phyloP scores from a whole-genome alignment of 2,888 invertebrate species.

The Dendrolimus pini region DNA sequence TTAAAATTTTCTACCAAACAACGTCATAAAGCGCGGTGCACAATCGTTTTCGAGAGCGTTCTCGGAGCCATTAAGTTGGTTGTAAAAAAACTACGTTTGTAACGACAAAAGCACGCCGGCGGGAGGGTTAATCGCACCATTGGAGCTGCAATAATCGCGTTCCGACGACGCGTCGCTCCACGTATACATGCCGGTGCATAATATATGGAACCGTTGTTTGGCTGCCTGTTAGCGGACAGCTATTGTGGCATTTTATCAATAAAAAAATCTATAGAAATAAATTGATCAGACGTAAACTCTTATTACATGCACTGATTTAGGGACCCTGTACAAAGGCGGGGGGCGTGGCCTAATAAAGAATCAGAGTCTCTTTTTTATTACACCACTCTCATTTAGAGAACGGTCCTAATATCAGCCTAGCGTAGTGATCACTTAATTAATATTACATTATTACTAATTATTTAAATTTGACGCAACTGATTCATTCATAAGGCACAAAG shows the following conservation, averaged over 20 bases:
- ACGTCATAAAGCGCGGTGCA: slow-evolving; percentile 3
- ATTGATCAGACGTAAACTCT: too few species aligned
- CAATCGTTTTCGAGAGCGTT: slow-evolving; percentile 17
- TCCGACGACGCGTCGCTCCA: slow-evolving; percentile 22
- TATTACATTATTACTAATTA: too few species aligned
- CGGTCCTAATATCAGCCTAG: too few species aligned
- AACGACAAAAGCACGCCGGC: slow-evolving; percentile 33
- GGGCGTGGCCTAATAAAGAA: too few species aligned
- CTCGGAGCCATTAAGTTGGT: slow-evolving; percentile 19
- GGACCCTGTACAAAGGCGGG: too few species aligned
- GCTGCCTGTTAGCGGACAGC: not conserved
- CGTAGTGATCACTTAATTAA: too few species aligned
- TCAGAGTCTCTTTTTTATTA: too few species aligned
- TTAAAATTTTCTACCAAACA: not conserved
- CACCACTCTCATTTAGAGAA: too few species aligned
- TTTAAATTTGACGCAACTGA: too few species aligned
- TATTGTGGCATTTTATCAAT: not conserved
- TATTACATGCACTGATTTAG: too few species aligned
- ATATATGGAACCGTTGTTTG: not conserved
- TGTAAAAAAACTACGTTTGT: slow-evolving; percentile 26
- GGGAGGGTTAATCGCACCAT: slow-evolving; percentile 49
- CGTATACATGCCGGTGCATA: not conserved
- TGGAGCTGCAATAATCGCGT: slow-evolving; percentile 54
- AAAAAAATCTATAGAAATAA: not conserved
- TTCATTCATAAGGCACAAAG: too few species aligned